These are phyloP conservation scores for Clavelina lepadiformis DNA, from an alignment of 23 tunicate genomes.

Conservation along the genomic window DNA sequence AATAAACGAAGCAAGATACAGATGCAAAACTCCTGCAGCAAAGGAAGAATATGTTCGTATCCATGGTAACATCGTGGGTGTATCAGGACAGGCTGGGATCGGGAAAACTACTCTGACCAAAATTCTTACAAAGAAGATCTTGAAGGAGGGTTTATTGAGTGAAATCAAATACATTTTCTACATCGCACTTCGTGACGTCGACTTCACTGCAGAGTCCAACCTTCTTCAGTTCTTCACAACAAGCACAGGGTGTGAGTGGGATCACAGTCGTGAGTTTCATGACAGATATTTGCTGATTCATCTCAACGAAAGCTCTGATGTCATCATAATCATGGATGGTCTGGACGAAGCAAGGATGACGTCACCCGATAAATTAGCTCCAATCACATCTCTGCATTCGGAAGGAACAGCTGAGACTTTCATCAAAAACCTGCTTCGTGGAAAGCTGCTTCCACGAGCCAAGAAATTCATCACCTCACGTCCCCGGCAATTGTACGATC, in stretches of 20 bases:
- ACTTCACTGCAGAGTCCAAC: neutral
- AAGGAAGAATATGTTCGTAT: neutral
- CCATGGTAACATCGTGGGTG: slow-evolving; percentile 12
- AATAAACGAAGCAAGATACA: no score
- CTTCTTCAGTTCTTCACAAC: neutral
- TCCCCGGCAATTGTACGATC: neutral
- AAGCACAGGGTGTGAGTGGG: no score
- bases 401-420: slow-evolving; percentile 2
- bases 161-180: slow-evolving; percentile 3
- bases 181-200: neutral
- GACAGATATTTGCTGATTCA: no score
- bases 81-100: slow-evolving; percentile 14
- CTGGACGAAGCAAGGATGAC: slow-evolving; percentile 7
- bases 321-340: slow-evolving; percentile 5
- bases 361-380: no score
- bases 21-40: slow-evolving; percentile 9
- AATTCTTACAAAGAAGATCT: neutral
- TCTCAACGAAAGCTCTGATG: no score
- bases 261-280: no score
- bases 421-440: slow-evolving; percentile 2
- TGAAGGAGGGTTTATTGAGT: slow-evolving; percentile 6
- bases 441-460: neutral
- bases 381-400: no score
- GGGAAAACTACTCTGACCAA: slow-evolving; percentile 14
- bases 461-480: neutral